Evolutionary conservation across 2,888 invertebrate genomes (phyloP).

Genomic region (Cephus pygmeus): DNA sequence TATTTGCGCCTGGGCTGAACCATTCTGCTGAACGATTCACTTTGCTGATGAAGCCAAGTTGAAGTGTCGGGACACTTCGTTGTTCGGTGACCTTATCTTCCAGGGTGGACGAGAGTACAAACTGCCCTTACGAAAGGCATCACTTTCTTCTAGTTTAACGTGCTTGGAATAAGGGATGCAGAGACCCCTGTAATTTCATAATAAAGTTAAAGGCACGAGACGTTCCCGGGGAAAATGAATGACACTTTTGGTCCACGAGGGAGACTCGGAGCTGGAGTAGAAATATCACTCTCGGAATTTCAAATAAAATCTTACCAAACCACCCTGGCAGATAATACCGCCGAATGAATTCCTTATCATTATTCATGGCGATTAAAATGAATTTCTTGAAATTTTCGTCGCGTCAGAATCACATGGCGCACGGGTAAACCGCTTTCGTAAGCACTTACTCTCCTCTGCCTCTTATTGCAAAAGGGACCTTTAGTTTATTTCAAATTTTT

Average conservation of each 20-base stretch:
- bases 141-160: background rate
- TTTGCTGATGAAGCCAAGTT: background rate
- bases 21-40: background rate
- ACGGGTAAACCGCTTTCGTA: background rate
- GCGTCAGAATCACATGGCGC: background rate
- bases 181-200: background rate
- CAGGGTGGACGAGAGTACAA: background rate
- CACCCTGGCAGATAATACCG: background rate
- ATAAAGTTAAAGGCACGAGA: background rate
- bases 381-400: background rate
- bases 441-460: background rate
- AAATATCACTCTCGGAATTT: background rate
- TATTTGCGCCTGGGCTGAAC: background rate
- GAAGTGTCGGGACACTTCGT: background rate
- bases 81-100: background rate
- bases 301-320: background rate
- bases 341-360: background rate
- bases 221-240: background rate
- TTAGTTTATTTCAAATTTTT: too few relatives aligned
- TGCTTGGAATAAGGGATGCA: background rate
- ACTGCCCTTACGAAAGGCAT: background rate
- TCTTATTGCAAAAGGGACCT: background rate
- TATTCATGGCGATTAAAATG: background rate
- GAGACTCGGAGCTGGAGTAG: background rate
- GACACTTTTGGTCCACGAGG: background rate